phyloP scores from a whole-genome alignment of 2,797 vertebrate genomes.

The Acrocephalus scirpaceus region DNA sequence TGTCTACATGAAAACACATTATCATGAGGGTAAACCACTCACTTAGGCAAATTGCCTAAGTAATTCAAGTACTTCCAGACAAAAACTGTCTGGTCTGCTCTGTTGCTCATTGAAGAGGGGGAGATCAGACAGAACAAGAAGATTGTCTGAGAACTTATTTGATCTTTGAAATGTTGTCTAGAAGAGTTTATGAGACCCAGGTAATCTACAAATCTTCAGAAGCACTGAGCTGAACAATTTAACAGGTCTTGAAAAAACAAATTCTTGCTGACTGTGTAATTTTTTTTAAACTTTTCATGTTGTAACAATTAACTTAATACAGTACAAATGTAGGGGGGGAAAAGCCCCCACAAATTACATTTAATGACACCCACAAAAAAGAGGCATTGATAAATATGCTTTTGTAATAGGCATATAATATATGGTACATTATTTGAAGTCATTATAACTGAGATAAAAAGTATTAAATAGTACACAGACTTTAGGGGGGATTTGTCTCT shows the following conservation, averaged over 20 bases:
- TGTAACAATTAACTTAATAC: background rate
- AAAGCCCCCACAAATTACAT: background rate
- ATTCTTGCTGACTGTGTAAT: background rate
- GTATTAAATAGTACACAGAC: background rate
- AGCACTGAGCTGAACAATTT: background rate
- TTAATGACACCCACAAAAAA: background rate
- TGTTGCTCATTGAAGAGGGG: background rate
- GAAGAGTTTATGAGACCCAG: background rate
- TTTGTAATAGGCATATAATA: background rate
- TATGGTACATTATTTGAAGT: background rate
- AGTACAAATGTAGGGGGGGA: background rate
- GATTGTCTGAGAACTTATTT: background rate
- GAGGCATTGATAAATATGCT: background rate
- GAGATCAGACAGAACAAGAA: conserved; percentile 10
- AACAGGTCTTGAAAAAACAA: background rate
- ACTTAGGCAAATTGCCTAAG: conserved; percentile 27
- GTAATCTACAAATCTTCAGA: background rate
- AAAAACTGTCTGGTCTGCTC: conserved; percentile 23
- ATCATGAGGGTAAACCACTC: conserved; percentile 10
- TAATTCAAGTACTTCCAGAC: conserved; percentile 9
- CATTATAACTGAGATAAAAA: background rate
- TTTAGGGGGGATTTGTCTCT: background rate
- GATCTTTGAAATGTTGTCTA: background rate
- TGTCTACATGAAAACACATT: conserved; percentile 5
- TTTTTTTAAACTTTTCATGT: background rate